These are phyloP conservation scores for Vanessa cardui DNA, from an alignment of 2,888 invertebrate species.

Conservation along the genomic window DNA sequence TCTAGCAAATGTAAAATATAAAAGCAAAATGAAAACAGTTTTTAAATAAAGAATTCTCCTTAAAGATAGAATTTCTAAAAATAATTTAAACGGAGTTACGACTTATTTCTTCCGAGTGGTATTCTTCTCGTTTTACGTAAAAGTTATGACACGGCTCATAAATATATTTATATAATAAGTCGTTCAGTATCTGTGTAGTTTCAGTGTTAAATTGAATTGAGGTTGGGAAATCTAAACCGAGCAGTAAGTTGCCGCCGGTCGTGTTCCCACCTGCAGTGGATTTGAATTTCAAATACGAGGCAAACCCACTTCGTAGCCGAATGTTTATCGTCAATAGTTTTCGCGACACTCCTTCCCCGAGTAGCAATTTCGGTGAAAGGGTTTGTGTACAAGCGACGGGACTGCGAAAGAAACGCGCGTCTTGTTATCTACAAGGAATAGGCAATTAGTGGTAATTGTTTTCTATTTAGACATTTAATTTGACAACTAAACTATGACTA, in stretches of 20 bases:
- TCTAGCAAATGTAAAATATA: not conserved
- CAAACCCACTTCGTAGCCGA: slow-evolving; percentile 63
- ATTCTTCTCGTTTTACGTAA: not conserved
- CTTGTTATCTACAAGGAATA: slow-evolving; percentile 33
- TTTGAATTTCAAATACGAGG: slow-evolving; percentile 79
- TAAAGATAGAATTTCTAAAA: slow-evolving; percentile 13
- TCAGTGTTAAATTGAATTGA: slow-evolving; percentile 68
- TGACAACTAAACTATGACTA: not conserved
- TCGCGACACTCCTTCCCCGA: slow-evolving; percentile 38
- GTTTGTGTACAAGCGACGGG: slow-evolving; percentile 17
- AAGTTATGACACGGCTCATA: slow-evolving; percentile 8
- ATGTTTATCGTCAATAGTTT: slow-evolving; percentile 65
- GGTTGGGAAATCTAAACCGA: slow-evolving; percentile 71
- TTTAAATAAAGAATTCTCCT: not conserved
- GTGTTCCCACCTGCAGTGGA: slow-evolving; percentile 73
- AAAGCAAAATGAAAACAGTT: slow-evolving; percentile 2
- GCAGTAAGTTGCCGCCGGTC: slow-evolving; percentile 71
- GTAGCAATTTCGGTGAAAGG: slow-evolving; percentile 30
- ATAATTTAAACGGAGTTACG: slow-evolving; percentile 14
- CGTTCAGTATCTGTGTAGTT: slow-evolving; percentile 54
- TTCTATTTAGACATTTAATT: slow-evolving; percentile 20
- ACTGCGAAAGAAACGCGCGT: slow-evolving; percentile 29
- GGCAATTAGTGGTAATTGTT: slow-evolving; percentile 38
- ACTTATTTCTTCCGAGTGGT: slow-evolving; percentile 3
- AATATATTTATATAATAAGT: slow-evolving; percentile 42